phyloP scores from a whole-genome alignment of 2,113 vertebrate species.

The Nothoprocta perdicaria region DNA sequence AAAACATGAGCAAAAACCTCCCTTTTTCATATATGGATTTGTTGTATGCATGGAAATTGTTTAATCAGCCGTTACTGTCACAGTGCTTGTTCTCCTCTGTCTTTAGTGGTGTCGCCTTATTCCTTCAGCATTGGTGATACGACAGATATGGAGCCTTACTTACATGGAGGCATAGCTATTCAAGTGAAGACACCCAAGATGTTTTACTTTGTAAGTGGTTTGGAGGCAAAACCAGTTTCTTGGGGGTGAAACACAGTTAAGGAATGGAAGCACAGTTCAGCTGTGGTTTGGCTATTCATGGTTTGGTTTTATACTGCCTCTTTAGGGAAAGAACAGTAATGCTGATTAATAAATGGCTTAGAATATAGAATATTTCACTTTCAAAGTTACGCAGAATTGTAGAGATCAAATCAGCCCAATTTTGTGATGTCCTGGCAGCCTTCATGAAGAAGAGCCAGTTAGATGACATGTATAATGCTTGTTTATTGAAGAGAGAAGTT shows the following conservation, averaged over 20 bases:
- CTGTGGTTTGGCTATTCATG: accelerated
- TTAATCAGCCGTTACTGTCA: neutral
- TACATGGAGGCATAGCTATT: constrained; percentile 92
- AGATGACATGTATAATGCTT: neutral
- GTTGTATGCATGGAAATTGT: neutral
- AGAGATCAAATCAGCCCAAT: too few relatives aligned
- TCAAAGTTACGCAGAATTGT: neutral
- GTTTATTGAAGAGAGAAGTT: neutral
- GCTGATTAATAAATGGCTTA: neutral
- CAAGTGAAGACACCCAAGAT: constrained; percentile 89
- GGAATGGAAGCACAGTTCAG: neutral
- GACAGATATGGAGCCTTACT: constrained; percentile 85
- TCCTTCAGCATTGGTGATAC: constrained; percentile 94
- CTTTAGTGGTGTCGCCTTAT: constrained; percentile 89
- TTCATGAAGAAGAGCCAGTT: neutral
- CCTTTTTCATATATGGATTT: neutral
- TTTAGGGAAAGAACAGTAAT: neutral
- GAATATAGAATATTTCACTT: neutral
- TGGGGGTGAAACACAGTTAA: accelerated
- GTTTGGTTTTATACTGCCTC: neutral
- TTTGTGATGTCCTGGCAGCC: neutral
- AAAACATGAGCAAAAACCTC: neutral
- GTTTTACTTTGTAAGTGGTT: constrained; percentile 90
- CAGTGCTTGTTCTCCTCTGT: constrained; percentile 15
- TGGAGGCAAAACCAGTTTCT: neutral